Base-by-base conservation (phyloP, 1,140 invertebrate species). In the Nixonia krombeini region DNA sequence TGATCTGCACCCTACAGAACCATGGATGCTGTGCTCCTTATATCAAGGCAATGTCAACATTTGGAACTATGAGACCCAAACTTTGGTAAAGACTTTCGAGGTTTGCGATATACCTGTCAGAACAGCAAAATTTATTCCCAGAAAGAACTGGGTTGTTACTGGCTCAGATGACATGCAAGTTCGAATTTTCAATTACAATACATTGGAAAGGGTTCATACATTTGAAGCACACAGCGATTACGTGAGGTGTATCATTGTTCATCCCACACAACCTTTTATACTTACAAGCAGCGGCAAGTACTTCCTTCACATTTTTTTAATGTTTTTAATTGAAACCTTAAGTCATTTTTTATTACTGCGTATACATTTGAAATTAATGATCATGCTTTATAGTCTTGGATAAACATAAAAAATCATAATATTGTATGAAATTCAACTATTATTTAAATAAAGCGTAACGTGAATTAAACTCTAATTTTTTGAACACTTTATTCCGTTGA, bases 161-260 rank as follows among this genome's bases (percentile, higher is more conserved):
- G 98, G 98, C 23, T 99, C 97, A 0, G 97, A 96, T 90, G 96
- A 97, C 79, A 95, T 95, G 92, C 93, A 94, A 81, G 92, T 99
- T 13, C 88, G 97, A 52, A 92, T 99, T 4, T 99, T 97, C 82
- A 99, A 99, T 85, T 99, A 99, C 84, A 99, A 99, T 80, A 99
- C 98, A 0, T 81, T 99, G 57, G 98, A 99, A 80, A 86, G 96
- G 70, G 92, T 98, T 0, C 96, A 99, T 80, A 90, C 94, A 5
- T 99, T 97, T 84, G 98, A 99, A 85, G 98, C 98, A 2, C 98
- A 99, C 85, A 97, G 96, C 6, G 98, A 99, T 85, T 99, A 99
- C 86, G 91, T 99, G 8, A 89, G 98, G 65, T 96, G 93, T 72
- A 98, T 99, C 78, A 95, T 93, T 7, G 92, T 99, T 6, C 98